Evolutionary conservation across 2,888 invertebrate genomes (phyloP).

Genomic region (Phortica okadai): DNA sequence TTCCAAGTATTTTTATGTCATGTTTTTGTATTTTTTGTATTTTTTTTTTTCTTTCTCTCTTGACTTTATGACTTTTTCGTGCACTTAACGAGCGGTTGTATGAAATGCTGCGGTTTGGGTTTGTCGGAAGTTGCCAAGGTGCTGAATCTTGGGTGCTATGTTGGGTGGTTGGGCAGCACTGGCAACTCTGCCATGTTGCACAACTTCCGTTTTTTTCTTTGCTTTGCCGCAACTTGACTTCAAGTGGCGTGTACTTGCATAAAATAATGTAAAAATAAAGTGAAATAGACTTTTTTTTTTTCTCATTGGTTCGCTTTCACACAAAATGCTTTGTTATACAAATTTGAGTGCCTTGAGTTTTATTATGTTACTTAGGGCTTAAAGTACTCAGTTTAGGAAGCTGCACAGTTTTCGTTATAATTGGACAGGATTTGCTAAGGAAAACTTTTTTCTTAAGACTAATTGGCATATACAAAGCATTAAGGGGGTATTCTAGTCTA

Average conservation of each 20-base stretch:
- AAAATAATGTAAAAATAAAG: background rate
- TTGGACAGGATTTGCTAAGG: too few relatives aligned
- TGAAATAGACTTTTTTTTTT: background rate
- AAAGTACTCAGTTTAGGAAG: too few relatives aligned
- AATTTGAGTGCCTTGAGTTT: background rate
- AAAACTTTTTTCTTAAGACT: background rate
- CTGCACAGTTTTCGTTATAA: background rate
- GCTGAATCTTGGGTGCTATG: background rate
- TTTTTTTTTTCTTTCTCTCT: background rate
- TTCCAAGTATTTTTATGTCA: background rate
- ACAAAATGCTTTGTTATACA: background rate
- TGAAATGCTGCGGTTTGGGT: background rate
- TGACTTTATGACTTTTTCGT: background rate
- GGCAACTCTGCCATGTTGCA: background rate
- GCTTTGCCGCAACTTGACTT: background rate
- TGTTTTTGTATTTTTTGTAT: background rate
- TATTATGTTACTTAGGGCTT: too few relatives aligned
- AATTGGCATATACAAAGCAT: background rate
- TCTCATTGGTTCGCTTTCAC: background rate
- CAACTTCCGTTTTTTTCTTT: background rate
- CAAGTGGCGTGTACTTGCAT: background rate
- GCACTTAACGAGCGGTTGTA: slow-evolving; percentile 11
- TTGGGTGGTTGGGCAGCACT: background rate
- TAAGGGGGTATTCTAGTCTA: too few relatives aligned
- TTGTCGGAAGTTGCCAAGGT: background rate